Base-by-base conservation (phyloP, 1,140 invertebrate species). In the Hypsibius dujardini region DNA sequence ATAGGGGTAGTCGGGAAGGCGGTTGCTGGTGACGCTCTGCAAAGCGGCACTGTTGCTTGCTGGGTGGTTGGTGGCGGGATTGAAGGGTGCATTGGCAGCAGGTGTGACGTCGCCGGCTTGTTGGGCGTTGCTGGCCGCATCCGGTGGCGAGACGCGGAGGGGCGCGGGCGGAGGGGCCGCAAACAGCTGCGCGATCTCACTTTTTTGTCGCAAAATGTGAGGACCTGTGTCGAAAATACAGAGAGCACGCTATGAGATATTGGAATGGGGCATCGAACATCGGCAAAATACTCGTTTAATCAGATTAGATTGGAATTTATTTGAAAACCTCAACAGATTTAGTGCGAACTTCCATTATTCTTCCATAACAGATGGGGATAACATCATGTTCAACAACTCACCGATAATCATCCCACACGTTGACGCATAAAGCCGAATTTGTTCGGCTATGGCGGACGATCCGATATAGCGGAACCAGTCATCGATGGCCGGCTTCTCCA, bases 391-490 rank as follows among this genome's bases (percentile, higher is more conserved):
- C 28, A 28, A 28, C 28, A 56, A 7, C 50, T 0, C 0, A 56
- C 50, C 50, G 50, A 56, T 7, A n/a, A 12, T 12, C 7, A 7
- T 56, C 7, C 50, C 7, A 56, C 62, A 67, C 3, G 62, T 67
- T 12, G 42, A 67, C 12, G 12, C 62, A 45, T 67, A 67, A 45
- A 67, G 62, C 70, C 75, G 76, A 69, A 80, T 67, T 72, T 78
- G 78, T 42, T 88, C 86, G 15, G 88, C 87, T 47, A 89, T 81
- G 72, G 86, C 85, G 70, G 86, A 87, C 75, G 92, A 87, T 77
- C 80, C 80, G 67, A 82, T 78, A 47, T 87, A 81, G 71, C 86
- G 88, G 76, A 95, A 90, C 92, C 92, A 96, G 47, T 95, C 92
- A 75, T 95, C 92, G 1, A 89, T 80, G 81, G 82, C 15, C 56